Conservation (phyloP, 2,797 vertebrate genomes). For the Acipenser oxyrinchus region DNA sequence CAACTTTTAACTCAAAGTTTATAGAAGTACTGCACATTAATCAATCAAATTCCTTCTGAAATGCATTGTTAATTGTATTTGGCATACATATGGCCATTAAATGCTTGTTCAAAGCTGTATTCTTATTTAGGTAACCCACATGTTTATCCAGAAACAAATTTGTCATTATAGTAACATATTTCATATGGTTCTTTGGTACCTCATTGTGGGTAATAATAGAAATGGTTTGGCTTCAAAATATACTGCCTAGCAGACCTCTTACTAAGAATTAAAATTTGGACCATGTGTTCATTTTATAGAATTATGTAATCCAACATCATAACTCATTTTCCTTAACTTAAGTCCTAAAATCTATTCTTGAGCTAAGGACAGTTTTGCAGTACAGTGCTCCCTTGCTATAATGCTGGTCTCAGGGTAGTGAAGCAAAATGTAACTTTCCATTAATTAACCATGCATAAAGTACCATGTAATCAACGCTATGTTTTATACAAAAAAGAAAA, state of each 20-base stretch:
- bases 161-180: conserved; percentile 53
- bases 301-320: conserved; percentile 37
- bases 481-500: no score
- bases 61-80: conserved; percentile 49
- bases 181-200: conserved; percentile 47
- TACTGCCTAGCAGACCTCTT: conserved; percentile 45
- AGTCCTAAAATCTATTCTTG: conserved; percentile 24
- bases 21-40: not conserved
- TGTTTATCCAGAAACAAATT: conserved; percentile 48
- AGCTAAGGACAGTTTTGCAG: not conserved
- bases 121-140: conserved; percentile 41
- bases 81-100: conserved; percentile 41
- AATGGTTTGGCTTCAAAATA: conserved; percentile 49
- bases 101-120: conserved; percentile 41
- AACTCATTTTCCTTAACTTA: conserved; percentile 47
- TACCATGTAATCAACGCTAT: no score
- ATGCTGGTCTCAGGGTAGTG: no score
- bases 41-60: conserved; percentile 32
- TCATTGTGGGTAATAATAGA: conserved; percentile 38
- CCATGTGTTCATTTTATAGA: conserved; percentile 44
- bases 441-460: no score
- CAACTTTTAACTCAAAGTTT: conserved; percentile 1
- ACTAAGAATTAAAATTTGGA: conserved; percentile 51
- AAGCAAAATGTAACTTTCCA: no score
- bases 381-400: no score